Base-by-base conservation (phyloP, 2,113 vertebrate genomes). In the Hippocampus abdominalis region DNA sequence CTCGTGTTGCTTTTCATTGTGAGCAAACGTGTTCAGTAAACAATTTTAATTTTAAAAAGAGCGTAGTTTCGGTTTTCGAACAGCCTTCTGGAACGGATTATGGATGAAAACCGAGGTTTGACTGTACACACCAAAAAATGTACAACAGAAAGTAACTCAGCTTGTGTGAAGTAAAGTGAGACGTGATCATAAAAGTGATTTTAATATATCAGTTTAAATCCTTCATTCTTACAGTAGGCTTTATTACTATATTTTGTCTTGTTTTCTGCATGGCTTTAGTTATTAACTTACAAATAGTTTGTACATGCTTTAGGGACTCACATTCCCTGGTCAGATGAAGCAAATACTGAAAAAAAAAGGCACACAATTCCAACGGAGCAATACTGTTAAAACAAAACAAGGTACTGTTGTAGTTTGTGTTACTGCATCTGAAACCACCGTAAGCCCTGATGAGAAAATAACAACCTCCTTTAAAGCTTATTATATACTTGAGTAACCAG, bases 301-400 rank as follows among this genome's bases (percentile, higher is more conserved):
- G 75, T 90, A 91, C 91, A 92, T 92, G 91, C 91, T 88, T 89
- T 68, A 62, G 83, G 88, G 83, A 82, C 68, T 80, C 69, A 88
- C 88, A 85, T 89, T 90, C 88, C 86, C 91, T 68, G 82, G 88
- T 91, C 89, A 87, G 82, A 86, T 76, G 83, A 76, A 86, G 85
- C 80, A 76, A 86, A 89, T 70, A 85, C 87, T 72, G 69, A 73
- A 53, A 5, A 76, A 87, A 81, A 91, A 92, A 92, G 92, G 91
- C 92, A 92, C 92, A 86, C 75, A 83, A 89, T 89, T 85, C 85
- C 88, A 89, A 69, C 86, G 68, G 85, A 91, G 89, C 88, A 84
- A 87, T 79, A 68, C 77, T 81, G 83, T 88, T 82, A 75, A 86
- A 84, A 87, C 78, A 84, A 84, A 84, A 82, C 67, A 81, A 81